These are phyloP conservation scores for Eupelmus urozonus DNA, from an alignment of 2,888 invertebrate genomes.

Conservation along the genomic window DNA sequence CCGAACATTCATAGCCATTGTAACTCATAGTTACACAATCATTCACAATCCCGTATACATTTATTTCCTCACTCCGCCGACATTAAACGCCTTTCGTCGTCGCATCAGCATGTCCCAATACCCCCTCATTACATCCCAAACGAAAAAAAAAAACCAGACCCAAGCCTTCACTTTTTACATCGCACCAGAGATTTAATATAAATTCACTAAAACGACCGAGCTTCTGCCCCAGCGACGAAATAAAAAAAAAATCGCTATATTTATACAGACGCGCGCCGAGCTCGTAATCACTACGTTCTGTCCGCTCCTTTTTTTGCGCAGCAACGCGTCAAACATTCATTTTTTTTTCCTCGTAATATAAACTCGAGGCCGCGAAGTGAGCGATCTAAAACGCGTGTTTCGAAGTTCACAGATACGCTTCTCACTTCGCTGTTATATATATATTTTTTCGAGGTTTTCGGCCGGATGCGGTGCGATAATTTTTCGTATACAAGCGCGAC, in stretches of 20 bases:
- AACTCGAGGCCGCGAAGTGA: neutral
- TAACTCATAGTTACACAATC: too few species aligned
- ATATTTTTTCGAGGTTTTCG: neutral
- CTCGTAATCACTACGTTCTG: slow-evolving; percentile 22
- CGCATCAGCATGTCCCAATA: too few species aligned
- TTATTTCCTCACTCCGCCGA: too few species aligned
- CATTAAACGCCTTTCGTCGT: too few species aligned
- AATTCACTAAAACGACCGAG: neutral
- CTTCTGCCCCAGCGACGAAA: neutral
- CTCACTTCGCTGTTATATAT: slow-evolving; percentile 15
- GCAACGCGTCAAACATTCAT: neutral
- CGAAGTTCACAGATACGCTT: slow-evolving; percentile 36
- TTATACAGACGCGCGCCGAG: slow-evolving; percentile 5
- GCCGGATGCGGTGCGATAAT: slow-evolving; percentile 56
- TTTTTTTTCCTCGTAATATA: neutral
- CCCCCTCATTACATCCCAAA: too few species aligned
- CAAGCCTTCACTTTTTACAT: too few species aligned
- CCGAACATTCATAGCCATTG: too few species aligned
- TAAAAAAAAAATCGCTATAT: slow-evolving; percentile 22
- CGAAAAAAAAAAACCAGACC: too few species aligned
- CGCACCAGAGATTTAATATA: neutral
- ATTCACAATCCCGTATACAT: too few species aligned
- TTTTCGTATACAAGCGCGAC: slow-evolving; percentile 37
- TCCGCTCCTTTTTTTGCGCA: neutral
- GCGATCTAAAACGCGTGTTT: slow-evolving; percentile 32